Evolutionary conservation across 2,888 invertebrate genomes (phyloP).

Genomic region (Himalopsyche kuldschensis): DNA sequence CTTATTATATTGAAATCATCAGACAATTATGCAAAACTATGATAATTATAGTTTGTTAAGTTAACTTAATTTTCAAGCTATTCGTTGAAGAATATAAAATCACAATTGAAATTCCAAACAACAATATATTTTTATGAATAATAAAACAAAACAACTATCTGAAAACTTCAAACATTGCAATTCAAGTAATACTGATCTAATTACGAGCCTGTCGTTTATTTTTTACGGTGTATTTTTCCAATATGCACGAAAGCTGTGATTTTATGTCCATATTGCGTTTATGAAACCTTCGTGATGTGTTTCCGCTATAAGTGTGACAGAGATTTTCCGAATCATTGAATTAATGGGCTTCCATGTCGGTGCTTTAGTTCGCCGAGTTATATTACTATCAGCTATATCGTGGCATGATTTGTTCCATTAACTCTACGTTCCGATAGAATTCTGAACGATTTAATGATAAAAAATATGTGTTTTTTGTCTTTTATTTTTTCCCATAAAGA

Average conservation of each 20-base stretch:
- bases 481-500: background rate
- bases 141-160: too few relatives aligned
- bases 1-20: too few relatives aligned
- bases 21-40: too few relatives aligned
- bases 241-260: slow-evolving; percentile 15
- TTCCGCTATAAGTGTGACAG: slow-evolving; percentile 28
- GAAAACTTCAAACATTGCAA: background rate
- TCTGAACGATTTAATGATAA: background rate
- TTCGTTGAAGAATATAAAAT: too few relatives aligned
- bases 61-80: too few relatives aligned
- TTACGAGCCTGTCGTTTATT: background rate
- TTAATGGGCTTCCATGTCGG: slow-evolving; percentile 15
- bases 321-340: slow-evolving; percentile 39
- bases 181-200: background rate
- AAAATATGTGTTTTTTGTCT: background rate
- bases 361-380: background rate
- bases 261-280: slow-evolving; percentile 34
- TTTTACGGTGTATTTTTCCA: background rate
- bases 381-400: background rate
- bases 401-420: background rate
- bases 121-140: too few relatives aligned
- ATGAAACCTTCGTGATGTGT: slow-evolving; percentile 22
- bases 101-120: too few relatives aligned
- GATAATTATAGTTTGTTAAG: too few relatives aligned
- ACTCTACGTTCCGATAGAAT: background rate